phyloP scores from a whole-genome alignment of 1,140 invertebrate genomes.

The Drosophila willistoni region DNA sequence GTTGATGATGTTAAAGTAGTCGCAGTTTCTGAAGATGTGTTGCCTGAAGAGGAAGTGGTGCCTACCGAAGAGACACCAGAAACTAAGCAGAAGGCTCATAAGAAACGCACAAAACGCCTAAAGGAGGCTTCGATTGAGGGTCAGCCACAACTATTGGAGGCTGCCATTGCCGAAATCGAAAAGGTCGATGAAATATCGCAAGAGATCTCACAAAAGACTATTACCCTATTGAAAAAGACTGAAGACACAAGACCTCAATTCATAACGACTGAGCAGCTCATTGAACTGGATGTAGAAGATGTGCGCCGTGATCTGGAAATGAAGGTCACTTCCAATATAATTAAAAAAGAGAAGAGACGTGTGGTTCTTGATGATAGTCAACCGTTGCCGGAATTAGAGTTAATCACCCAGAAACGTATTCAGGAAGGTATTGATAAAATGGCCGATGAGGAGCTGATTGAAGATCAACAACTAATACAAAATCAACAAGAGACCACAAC shows the following conservation, averaged over 20 bases:
- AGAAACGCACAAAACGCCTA: conserved; percentile 77
- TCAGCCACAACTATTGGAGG: conserved; percentile 73
- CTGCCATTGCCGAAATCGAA: conserved; percentile 70
- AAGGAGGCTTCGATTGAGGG: conserved; percentile 75
- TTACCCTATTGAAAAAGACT: conserved; percentile 76
- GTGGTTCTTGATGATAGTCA: conserved; percentile 83
- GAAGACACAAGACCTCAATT: conserved; percentile 77
- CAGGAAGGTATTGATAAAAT: conserved; percentile 84
- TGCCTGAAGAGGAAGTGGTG: conserved; percentile 69
- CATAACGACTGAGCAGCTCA: conserved; percentile 78
- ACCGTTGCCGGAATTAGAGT: conserved; percentile 85
- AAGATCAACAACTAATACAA: conserved; percentile 81
- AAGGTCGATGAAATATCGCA: conserved; percentile 77
- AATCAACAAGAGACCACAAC: conserved; percentile 83
- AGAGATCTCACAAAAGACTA: conserved; percentile 82
- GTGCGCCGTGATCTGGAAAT: conserved; percentile 84
- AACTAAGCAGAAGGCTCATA: conserved; percentile 75
- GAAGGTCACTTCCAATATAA: conserved; percentile 84
- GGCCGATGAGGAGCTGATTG: conserved; percentile 83
- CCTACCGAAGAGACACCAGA: conserved; percentile 61
- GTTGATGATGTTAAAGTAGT: conserved; percentile 74
- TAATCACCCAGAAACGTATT: conserved; percentile 83
- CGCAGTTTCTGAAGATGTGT: conserved; percentile 71
- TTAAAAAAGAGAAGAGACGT: conserved; percentile 78
- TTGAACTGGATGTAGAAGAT: conserved; percentile 81